Base-by-base conservation (phyloP, 2,888 invertebrate species). In the Aricia artaxerxes region DNA sequence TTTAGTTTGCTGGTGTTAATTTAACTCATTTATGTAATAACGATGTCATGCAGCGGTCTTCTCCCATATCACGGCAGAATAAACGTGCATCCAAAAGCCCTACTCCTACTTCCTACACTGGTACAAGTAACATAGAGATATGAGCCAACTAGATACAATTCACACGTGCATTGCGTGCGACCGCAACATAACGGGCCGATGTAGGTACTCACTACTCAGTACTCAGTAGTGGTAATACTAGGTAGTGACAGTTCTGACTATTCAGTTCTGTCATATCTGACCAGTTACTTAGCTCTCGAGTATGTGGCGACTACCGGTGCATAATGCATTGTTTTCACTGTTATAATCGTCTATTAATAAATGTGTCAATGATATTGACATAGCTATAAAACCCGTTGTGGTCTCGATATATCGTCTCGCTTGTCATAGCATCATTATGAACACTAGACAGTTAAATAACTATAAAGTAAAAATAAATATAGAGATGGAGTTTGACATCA, bases 181-280 rank as follows among this genome's bases (percentile, higher is more conserved):
- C 86, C 86, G 87, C 86, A 84, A 87, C 85, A 85, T 89, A 88
- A 89, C 89, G 87, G 88, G 83, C 78, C 81, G 80, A 82, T 81
- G 35, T 13, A 35, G 69, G 35, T 5, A 69, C 13, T 13, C 35
- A 13, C 4, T 69, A 69, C 11, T 13, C 61, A 61, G 24, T 61
- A 6, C 40, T 40, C 6, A 40, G 40, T 40, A 40, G 40, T 7
- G 35, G 35, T 2, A 49, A 9, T 49, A 49, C 49, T 49, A 0
- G 11, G 24, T 61, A 61, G 0, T 61, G 31, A 24, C 64, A 35
- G 11, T 69, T 69, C 64, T 69, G 11, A 69, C 31, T 31, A 64
- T 31, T 31, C 31, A 31, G 3, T 61, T 9, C 61, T 44, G 73
- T 73, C 35, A 5, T 4, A 4, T 31, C 38, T 72, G 9, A 53